phyloP scores from a whole-genome alignment of 2,797 vertebrate species.

The Ctenosaura bakeri region DNA sequence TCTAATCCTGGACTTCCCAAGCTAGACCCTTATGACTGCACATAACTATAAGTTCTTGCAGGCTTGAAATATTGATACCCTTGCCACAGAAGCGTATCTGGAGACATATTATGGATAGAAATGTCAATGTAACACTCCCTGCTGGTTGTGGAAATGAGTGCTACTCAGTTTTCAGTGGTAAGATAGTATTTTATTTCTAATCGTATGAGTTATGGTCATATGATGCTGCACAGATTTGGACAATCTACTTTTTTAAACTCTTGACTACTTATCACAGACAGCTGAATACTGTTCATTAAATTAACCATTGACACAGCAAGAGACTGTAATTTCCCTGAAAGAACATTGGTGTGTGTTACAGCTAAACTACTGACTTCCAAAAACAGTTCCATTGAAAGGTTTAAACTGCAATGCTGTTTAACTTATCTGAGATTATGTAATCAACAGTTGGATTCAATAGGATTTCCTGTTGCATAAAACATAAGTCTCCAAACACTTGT shows the following conservation, averaged over 20 bases:
- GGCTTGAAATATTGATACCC: conserved; percentile 4
- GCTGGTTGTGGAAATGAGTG: not conserved
- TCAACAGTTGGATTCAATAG: not conserved
- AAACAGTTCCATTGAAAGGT: not conserved
- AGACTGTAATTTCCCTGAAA: not conserved
- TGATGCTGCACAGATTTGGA: not conserved
- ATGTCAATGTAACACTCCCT: not conserved
- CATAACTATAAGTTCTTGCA: not conserved
- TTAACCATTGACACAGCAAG: not conserved
- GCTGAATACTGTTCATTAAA: not conserved
- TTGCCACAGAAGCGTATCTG: not conserved
- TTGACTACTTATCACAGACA: not conserved
- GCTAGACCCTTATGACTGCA: not conserved
- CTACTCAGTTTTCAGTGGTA: not conserved
- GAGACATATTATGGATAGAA: not conserved
- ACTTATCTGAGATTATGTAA: not conserved
- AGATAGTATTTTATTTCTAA: not conserved
- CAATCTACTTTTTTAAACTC: not conserved
- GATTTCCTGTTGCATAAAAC: not conserved
- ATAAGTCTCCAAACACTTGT: not conserved
- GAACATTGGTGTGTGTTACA: not conserved
- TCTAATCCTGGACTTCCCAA: not conserved
- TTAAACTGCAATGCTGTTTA: not conserved
- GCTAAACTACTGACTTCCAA: not conserved
- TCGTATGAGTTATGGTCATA: not conserved